Evolutionary conservation across 2,888 invertebrate genomes (phyloP), one percentile per base, ranked within the genome.

Genomic region (Dynastes grantii): DNA sequence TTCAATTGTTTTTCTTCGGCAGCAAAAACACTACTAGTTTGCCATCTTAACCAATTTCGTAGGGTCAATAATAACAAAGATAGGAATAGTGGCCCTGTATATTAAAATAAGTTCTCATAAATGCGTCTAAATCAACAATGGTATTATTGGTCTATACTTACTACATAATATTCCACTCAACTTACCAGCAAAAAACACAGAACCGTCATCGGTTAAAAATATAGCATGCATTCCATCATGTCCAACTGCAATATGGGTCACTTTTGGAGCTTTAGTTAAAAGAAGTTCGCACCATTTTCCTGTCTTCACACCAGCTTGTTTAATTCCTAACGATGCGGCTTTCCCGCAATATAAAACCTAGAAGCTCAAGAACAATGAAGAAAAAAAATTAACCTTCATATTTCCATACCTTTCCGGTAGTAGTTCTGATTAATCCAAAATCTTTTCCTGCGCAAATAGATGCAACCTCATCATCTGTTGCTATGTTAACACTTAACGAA

Each of bases 191-290:
- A 97, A 97, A 87, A 96, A 94, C 0, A 97, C 97, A 0, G 95
- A 93, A 0, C 99, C 99, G 87, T 97, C 97, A 85, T 98, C 97
- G 55, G 97, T 93, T n/a, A 98, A 92, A 45, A 99, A 88, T 75
- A 98, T 90, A 0, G 96, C 97, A 88, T 99, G 97, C 71, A 96
- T 92, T 0, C 98, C 97, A 87, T 99, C 98, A 86, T 98, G 98
- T 0, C 98, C 98, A 1, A 97, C 93, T 0, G 97, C 95, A 81
- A 97, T 92, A 89, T 97, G 94, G 0, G 91, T 89, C 79, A 95
- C 92, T 85, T 92, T 93, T 1, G 94, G 93, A 27, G 93, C 92
- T 89, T 96, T 96, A 0, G 94, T 91, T 76, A 92, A 89, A 64
- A 91, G 88, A 85, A 94, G 89, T 77, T 93, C 90, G 0, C 91